Evolutionary conservation across 2,113 vertebrate species (phyloP), one percentile per base, ranked within the genome.

Genomic region (Agelaius phoeniceus): DNA sequence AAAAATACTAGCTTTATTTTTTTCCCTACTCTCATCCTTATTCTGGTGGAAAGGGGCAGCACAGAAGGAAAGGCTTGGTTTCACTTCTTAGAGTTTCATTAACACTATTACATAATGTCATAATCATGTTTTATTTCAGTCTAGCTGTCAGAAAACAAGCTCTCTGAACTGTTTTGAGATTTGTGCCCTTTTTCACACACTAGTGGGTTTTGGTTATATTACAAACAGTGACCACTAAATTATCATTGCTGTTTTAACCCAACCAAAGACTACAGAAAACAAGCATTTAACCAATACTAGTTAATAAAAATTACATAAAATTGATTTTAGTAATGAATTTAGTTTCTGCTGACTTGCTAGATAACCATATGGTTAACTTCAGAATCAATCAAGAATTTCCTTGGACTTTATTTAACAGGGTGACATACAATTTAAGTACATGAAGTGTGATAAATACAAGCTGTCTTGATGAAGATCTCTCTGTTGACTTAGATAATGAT

Each of bases 401-500:
- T 90, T 78, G 87, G 84, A 86, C 90, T 96, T 94, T 21, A 72
- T 28, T 89, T 89, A 92, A 72, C 87, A 90, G 79, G 49, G 46
- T 91, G 66, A 89, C 82, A 68, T 78, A 75, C 3, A 22, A 94
- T 94, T 96, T 93, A 76, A 94, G 86, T 77, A 93, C 84, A 67
- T 58, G 86, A 96, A 95, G 62, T 84, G 90, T 93, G 91, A 81
- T 94, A 97, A 96, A 95, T 94, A 96, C 93, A 95, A 93, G 89
- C 93, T 97, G 96, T 94, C 84, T 79, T 90, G 78, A 69, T 79
- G 59, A 78, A 91, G 71, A 87, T 91, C 55, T 0, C 35, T 75
- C 58, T 83, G 62, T 89, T 96, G 58, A 79, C 67, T 91, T 68
- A 59, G 44, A 86, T 89, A 89, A 58, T 58, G 62, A 88, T 46